phyloP scores from a whole-genome alignment of 1,140 invertebrate genomes.

The Acromyrmex echinatior region DNA sequence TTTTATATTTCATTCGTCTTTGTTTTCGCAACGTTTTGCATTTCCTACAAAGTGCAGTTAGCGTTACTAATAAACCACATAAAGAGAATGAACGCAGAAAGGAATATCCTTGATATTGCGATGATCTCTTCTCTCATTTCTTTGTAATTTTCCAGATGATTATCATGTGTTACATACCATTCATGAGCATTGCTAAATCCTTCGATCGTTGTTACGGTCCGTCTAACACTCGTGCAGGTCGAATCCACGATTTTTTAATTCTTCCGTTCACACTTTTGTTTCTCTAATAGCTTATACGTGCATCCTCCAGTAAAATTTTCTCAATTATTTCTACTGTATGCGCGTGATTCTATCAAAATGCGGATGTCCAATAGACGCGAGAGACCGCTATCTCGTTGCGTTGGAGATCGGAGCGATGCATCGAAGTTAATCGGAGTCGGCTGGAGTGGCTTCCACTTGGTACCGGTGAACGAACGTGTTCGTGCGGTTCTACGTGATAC shows the following conservation, averaged over 20 bases:
- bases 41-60: constrained; percentile 8
- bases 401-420: neutral
- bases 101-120: neutral
- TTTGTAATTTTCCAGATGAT: neutral
- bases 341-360: neutral
- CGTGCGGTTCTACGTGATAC: constrained; percentile 14
- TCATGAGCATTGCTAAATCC: constrained; percentile 56
- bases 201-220: constrained; percentile 20
- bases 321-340: neutral
- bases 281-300: neutral
- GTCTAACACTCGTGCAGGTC: neutral
- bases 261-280: neutral
- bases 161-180: constrained; percentile 63
- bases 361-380: neutral
- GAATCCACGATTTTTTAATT: constrained; percentile 29
- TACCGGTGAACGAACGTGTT: neutral
- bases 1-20: constrained; percentile 8
- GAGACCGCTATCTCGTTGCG: neutral
- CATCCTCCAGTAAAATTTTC: neutral
- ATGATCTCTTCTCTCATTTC: neutral
- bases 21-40: constrained; percentile 16
- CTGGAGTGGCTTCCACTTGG: neutral
- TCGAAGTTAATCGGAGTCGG: constrained; percentile 14
- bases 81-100: neutral
- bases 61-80: neutral